A percentile compares a stretch with the other conserved stretches of the same genome.
These are phyloP conservation scores for Casuarius casuarius DNA, from an alignment of 2,113 vertebrate genomes.

Conservation along the genomic window DNA sequence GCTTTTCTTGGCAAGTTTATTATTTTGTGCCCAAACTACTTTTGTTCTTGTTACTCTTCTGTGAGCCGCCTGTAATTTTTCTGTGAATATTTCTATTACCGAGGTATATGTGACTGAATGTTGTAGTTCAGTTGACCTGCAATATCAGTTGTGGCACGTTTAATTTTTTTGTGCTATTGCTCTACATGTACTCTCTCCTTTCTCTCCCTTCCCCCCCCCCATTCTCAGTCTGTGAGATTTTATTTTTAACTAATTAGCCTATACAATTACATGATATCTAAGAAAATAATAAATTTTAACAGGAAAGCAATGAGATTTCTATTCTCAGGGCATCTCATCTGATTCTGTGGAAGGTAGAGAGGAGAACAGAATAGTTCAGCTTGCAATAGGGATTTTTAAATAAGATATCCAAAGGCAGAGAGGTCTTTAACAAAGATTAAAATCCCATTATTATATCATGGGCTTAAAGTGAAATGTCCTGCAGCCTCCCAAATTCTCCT, in stretches of 20 bases:
- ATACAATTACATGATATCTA: neutral
- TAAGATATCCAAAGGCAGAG: neutral
- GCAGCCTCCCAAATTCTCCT: neutral
- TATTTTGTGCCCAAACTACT: neutral
- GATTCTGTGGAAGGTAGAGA: neutral
- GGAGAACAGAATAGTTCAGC: neutral
- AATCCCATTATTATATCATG: neutral
- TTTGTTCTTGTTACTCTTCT: neutral
- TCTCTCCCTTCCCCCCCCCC: neutral
- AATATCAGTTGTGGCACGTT: neutral
- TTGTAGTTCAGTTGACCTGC: neutral
- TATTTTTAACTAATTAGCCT: neutral
- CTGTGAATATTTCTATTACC: neutral
- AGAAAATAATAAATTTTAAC: neutral
- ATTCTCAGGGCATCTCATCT: neutral
- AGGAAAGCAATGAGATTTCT: neutral
- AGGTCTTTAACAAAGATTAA: neutral
- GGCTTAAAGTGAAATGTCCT: neutral
- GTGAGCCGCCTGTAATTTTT: neutral
- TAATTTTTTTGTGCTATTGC: neutral
- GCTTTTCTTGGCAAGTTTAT: neutral
- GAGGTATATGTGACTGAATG: neutral
- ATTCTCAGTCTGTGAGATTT: neutral
- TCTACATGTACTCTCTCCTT: neutral
- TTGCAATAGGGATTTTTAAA: neutral